Conservation (phyloP, 2,113 vertebrate genomes). For the Platysteira castanea region DNA sequence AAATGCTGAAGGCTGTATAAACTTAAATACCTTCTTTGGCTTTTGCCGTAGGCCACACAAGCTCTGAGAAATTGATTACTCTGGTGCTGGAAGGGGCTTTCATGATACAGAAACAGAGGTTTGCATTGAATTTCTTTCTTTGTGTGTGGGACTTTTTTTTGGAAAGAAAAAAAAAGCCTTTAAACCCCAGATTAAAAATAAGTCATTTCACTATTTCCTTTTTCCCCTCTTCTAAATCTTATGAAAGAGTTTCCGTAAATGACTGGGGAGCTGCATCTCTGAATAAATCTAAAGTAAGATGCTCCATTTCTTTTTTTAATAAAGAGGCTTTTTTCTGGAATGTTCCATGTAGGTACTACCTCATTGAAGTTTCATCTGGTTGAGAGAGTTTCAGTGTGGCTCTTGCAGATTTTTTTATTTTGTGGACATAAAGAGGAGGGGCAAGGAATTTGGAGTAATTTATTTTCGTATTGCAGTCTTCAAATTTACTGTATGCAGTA, state of each 20-base stretch:
- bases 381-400: conserved; percentile 30
- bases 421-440: neutral
- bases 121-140: conserved; percentile 50
- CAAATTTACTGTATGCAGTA: neutral
- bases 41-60: conserved; percentile 51
- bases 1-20: conserved; percentile 45
- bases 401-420: neutral
- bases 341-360: neutral
- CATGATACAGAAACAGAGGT: conserved; percentile 43
- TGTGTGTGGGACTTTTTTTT: conserved; percentile 7
- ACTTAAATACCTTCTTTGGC: conserved; percentile 51
- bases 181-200: conserved; percentile 58
- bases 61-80: conserved; percentile 32
- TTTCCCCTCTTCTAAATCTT: conserved; percentile 3
- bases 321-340: conserved; percentile 30
- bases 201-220: conserved; percentile 56
- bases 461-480: neutral
- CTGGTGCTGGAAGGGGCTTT: conserved; percentile 34
- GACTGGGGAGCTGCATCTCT: conserved; percentile 32
- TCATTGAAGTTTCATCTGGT: neutral
- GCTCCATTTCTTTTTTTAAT: conserved; percentile 34
- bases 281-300: conserved; percentile 36
- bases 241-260: conserved; percentile 50
- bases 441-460: neutral
- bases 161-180: conserved; percentile 20